Conservation (phyloP, 1,140 invertebrate genomes). For the Solenopsis invicta region DNA sequence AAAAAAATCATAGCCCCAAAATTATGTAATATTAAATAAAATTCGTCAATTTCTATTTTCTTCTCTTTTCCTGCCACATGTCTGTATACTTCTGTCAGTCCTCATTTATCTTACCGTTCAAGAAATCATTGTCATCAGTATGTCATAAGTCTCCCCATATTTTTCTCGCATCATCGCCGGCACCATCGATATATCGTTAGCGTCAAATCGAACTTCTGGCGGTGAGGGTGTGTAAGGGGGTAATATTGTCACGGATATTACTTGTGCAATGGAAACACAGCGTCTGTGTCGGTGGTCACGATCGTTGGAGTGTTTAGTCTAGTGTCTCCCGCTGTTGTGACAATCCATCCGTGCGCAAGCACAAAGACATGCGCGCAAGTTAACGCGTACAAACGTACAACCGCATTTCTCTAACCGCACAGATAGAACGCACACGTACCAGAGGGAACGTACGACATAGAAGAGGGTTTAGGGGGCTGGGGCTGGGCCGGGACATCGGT, state of each 20-base stretch:
- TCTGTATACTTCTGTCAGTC: not conserved
- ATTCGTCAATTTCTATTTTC: not conserved
- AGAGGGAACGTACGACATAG: constrained; percentile 22
- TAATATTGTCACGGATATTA: constrained; percentile 77
- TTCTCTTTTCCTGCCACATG: not conserved
- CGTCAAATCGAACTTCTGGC: constrained; percentile 24
- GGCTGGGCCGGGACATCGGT: constrained; percentile 51
- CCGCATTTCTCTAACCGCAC: constrained; percentile 52
- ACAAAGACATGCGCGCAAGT: constrained; percentile 67
- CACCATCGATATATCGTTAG: constrained; percentile 9
- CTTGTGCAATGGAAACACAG: constrained; percentile 67
- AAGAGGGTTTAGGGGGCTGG: constrained; percentile 43
- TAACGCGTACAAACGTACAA: constrained; percentile 55
- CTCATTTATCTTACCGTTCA: not conserved
- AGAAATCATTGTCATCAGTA: not conserved
- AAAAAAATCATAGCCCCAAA: not conserved
- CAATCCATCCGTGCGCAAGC: constrained; percentile 78
- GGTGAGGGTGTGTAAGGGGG: not conserved
- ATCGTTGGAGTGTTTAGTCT: constrained; percentile 82
- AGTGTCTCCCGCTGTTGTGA: constrained; percentile 79
- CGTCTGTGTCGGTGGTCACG: constrained; percentile 71
- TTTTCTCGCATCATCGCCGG: constrained; percentile 25
- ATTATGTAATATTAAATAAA: not conserved
- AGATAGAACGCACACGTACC: constrained; percentile 50
- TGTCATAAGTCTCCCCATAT: not conserved